Evolutionary conservation across 2,113 vertebrate species (phyloP).

Genomic region (Percopsis transmontana): DNA sequence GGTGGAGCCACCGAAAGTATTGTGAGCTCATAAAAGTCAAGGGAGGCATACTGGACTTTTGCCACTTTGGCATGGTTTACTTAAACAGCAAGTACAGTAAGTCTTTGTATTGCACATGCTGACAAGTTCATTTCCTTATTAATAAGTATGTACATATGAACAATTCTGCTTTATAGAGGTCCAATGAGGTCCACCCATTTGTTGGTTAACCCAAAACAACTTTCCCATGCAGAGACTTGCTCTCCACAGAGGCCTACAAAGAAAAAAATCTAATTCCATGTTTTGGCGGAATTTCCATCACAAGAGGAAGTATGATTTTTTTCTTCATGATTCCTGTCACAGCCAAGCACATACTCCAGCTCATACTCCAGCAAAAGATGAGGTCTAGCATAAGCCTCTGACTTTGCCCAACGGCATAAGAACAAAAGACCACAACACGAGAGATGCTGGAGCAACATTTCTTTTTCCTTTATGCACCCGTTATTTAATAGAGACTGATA

Average conservation of each 20-base stretch:
- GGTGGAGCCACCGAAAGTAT: conserved; percentile 23
- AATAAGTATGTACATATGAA: neutral
- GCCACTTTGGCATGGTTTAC: too few relatives aligned
- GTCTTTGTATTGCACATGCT: neutral
- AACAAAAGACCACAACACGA: conserved; percentile 19
- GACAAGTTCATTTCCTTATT: neutral
- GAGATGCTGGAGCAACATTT: neutral
- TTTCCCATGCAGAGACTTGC: conserved; percentile 1
- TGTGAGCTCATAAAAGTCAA: conserved; percentile 8
- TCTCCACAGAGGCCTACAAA: conserved; percentile 6
- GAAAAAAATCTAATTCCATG: conserved; percentile 25
- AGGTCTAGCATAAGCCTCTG: conserved; percentile 14
- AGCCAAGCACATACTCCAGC: conserved; percentile 36
- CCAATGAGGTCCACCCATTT: neutral
- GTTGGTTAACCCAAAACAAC: neutral
- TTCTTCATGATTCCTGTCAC: conserved; percentile 45
- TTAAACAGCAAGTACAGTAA: too few relatives aligned
- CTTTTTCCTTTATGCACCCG: neutral
- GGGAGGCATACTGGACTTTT: too few relatives aligned
- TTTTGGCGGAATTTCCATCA: conserved; percentile 38
- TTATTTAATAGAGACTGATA: neutral
- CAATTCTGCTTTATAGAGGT: conserved; percentile 21
- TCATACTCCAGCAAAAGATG: conserved; percentile 13
- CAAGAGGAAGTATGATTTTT: conserved; percentile 35
- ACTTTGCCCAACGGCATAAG: neutral